Evolutionary conservation across 2,888 invertebrate species (phyloP).

Genomic region (Margaritifera margaritifera): DNA sequence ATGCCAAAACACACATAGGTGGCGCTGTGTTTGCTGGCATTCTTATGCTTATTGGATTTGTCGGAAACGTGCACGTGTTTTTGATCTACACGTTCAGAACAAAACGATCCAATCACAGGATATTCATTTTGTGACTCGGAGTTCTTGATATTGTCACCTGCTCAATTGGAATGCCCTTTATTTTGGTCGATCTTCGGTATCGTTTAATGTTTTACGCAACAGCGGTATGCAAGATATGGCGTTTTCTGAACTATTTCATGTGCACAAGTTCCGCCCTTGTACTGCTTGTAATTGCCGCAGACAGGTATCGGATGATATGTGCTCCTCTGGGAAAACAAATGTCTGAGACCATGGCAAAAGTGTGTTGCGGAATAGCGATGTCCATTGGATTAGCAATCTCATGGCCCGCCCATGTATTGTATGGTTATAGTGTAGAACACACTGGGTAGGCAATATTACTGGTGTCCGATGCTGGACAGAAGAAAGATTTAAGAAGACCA

Average conservation of each 20-base stretch:
- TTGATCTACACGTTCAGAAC: slow-evolving; percentile 31
- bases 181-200: slow-evolving; percentile 27
- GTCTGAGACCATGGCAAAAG: slow-evolving; percentile 26
- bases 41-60: slow-evolving; percentile 27
- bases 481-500: slow-evolving; percentile 20
- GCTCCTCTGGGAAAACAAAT: slow-evolving; percentile 32
- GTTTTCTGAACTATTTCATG: slow-evolving; percentile 41
- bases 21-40: slow-evolving; percentile 33
- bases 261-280: slow-evolving; percentile 33
- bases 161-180: slow-evolving; percentile 36
- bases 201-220: slow-evolving; percentile 33
- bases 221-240: slow-evolving; percentile 35
- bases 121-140: slow-evolving; percentile 39
- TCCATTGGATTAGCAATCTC: slow-evolving; percentile 25
- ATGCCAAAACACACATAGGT: slow-evolving; percentile 29
- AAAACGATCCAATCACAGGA: slow-evolving; percentile 38
- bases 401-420: slow-evolving; percentile 41
- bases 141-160: slow-evolving; percentile 39
- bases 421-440: slow-evolving; percentile 26
- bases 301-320: slow-evolving; percentile 42
- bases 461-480: slow-evolving; percentile 34
- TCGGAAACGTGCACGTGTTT: slow-evolving; percentile 44
- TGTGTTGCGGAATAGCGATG: slow-evolving; percentile 27
- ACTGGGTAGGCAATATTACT: slow-evolving; percentile 20
- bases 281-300: slow-evolving; percentile 41